These are phyloP conservation scores for Hololepta plana DNA, from an alignment of 2,888 invertebrate genomes.

Conservation along the genomic window DNA sequence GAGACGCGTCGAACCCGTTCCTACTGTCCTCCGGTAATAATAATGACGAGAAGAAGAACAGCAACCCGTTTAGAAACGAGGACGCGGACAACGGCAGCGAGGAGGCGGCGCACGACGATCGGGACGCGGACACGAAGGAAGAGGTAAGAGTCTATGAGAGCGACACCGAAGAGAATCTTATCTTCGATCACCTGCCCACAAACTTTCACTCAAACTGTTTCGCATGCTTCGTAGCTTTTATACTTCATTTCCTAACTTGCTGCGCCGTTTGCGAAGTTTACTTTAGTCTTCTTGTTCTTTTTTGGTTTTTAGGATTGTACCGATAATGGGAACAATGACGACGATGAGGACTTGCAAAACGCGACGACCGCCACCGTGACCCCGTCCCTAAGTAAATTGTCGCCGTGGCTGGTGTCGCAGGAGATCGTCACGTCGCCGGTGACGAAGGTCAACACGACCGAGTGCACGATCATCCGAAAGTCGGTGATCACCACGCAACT, in stretches of 20 bases:
- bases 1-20: slow-evolving; percentile 27
- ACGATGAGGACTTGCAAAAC: background rate
- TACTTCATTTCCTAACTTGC: too few relatives aligned
- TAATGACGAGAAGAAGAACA: too few relatives aligned
- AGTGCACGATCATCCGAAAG: slow-evolving; percentile 56
- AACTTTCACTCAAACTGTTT: too few relatives aligned
- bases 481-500: slow-evolving; percentile 78
- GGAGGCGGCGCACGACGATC: slow-evolving; percentile 6
- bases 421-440: slow-evolving; percentile 43
- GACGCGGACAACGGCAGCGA: slow-evolving; percentile 20
- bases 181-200: too few relatives aligned
- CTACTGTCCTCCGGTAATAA: slow-evolving; percentile 17
- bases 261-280: too few relatives aligned
- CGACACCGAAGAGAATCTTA: slow-evolving; percentile 1
- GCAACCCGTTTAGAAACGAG: slow-evolving; percentile 20
- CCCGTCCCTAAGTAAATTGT: slow-evolving; percentile 47
- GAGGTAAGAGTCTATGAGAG: slow-evolving; percentile 8
- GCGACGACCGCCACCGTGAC: slow-evolving; percentile 30
- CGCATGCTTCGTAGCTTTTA: too few relatives aligned
- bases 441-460: slow-evolving; percentile 41
- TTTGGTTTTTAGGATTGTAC: slow-evolving; percentile 1
- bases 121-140: slow-evolving; percentile 6
- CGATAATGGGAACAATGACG: slow-evolving; percentile 1
- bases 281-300: too few relatives aligned
- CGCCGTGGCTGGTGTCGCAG: slow-evolving; percentile 68